phyloP scores from a whole-genome alignment of 1,140 invertebrate genomes.

The Lepidostoma basale region DNA sequence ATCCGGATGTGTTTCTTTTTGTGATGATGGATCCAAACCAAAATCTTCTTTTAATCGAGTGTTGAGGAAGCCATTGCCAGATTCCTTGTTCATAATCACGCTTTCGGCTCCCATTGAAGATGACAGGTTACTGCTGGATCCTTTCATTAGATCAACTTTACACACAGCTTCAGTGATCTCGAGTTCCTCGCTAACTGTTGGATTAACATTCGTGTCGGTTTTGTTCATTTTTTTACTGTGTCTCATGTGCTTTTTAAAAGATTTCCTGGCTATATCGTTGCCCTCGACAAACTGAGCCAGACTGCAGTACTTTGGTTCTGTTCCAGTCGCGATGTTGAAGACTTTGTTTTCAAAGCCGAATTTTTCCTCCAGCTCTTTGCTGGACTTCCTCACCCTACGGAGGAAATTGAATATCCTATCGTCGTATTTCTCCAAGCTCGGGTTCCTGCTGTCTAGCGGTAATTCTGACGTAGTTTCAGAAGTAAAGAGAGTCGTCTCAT shows the following conservation, averaged over 20 bases:
- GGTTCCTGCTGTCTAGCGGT: conserved; percentile 58
- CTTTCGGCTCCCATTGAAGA: conserved; percentile 39
- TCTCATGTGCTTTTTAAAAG: conserved; percentile 66
- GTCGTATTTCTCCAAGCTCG: conserved; percentile 56
- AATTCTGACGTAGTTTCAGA: conserved; percentile 63
- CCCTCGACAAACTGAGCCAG: conserved; percentile 79
- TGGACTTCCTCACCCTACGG: conserved; percentile 54
- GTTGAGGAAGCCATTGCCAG: conserved; percentile 9
- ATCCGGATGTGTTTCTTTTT: conserved; percentile 44
- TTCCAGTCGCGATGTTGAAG: conserved; percentile 65
- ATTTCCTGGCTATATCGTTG: conserved; percentile 77
- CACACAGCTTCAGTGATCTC: conserved; percentile 22
- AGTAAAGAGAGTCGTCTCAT: conserved; percentile 66
- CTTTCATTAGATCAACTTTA: conserved; percentile 39
- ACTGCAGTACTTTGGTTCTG: conserved; percentile 70
- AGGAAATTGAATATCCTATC: conserved; percentile 59
- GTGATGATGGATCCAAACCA: conserved; percentile 40
- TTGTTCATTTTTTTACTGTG: conserved; percentile 53
- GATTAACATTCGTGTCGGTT: conserved; percentile 12
- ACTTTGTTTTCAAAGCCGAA: conserved; percentile 73
- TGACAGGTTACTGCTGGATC: conserved; percentile 38
- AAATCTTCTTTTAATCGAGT: conserved; percentile 30
- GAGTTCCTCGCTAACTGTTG: conserved; percentile 37
- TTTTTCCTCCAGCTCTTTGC: conserved; percentile 62
- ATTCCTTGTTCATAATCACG: conserved; percentile 30